A percentile compares a stretch with the other conserved stretches of the same genome.
Evolutionary conservation across 2,888 invertebrate species (phyloP).

Genomic region (Cephus sareptanus): DNA sequence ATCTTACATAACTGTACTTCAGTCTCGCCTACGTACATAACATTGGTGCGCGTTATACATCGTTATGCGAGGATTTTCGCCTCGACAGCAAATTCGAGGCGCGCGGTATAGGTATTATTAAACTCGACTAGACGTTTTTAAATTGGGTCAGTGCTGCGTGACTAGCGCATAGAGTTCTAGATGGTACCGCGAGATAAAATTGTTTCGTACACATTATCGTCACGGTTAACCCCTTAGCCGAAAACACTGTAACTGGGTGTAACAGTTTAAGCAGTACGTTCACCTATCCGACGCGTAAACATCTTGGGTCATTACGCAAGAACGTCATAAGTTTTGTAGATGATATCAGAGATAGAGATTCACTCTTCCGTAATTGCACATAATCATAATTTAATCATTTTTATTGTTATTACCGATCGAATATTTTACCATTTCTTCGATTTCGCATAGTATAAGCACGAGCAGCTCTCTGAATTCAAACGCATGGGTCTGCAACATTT

Average conservation of each 20-base stretch:
- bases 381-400: not conserved
- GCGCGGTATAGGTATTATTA: constrained; percentile 9
- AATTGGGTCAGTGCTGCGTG: constrained; percentile 11
- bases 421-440: not conserved
- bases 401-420: not conserved
- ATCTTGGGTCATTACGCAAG: not conserved
- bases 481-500: not conserved
- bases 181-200: not conserved
- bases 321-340: not conserved
- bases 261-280: not conserved
- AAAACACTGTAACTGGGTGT: not conserved
- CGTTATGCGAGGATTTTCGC: constrained; percentile 6
- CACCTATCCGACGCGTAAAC: not conserved
- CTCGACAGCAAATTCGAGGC: constrained; percentile 4
- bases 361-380: not conserved
- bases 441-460: no score
- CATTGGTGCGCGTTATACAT: constrained; percentile 5
- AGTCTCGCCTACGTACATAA: constrained; percentile 28
- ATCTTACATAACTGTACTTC: constrained; percentile 33
- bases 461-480: not conserved
- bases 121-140: constrained; percentile 9
- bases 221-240: not conserved
- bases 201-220: not conserved
- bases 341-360: not conserved
- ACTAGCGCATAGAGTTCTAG: constrained; percentile 4